Evolutionary conservation across 2,113 vertebrate genomes (phyloP).

Genomic region (Ceyx margarethae): DNA sequence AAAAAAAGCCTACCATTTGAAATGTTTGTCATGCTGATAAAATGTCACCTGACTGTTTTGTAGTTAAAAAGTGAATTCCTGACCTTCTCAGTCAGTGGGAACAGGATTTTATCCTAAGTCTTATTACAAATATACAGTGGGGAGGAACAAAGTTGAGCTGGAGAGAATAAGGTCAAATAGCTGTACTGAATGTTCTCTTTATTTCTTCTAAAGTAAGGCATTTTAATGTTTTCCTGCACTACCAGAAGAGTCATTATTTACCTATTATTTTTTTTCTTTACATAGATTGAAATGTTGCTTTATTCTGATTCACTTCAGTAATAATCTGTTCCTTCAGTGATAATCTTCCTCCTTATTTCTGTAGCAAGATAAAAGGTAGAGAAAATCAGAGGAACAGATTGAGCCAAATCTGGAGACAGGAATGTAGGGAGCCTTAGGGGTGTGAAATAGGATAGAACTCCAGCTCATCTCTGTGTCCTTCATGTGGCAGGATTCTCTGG

Average conservation of each 20-base stretch:
- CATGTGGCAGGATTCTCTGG: background rate
- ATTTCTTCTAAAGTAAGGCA: background rate
- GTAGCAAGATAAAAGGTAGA: background rate
- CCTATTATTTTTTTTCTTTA: background rate
- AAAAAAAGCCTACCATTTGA: background rate
- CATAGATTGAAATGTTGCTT: background rate
- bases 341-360: background rate
- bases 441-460: background rate
- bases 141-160: background rate
- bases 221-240: background rate
- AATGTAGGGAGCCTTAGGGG: background rate
- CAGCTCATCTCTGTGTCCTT: background rate
- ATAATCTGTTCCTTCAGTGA: background rate
- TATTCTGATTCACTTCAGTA: background rate
- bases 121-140: background rate
- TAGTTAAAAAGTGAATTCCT: background rate
- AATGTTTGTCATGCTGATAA: background rate
- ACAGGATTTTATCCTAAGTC: background rate
- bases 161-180: background rate
- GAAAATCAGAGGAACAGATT: background rate
- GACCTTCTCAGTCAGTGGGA: background rate
- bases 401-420: background rate
- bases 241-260: background rate
- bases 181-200: background rate
- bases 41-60: background rate